Conservation (phyloP, 2,113 vertebrate genomes). For the Ornithorhynchus anatinus region DNA sequence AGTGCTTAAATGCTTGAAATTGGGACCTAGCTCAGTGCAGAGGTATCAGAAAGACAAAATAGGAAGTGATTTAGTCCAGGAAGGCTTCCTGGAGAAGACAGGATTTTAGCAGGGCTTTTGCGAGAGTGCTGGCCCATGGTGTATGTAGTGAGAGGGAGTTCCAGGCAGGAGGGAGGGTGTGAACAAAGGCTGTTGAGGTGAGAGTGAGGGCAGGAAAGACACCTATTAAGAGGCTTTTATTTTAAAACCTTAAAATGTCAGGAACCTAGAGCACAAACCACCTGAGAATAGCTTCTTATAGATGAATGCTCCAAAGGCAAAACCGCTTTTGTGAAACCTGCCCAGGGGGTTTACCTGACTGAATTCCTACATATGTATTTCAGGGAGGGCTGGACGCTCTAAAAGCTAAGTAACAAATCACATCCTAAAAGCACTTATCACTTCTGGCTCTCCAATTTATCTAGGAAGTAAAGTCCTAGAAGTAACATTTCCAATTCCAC, state of each 20-base stretch:
- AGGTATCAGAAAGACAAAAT: too few species aligned
- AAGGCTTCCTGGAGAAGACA: too few species aligned
- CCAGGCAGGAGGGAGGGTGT: too few species aligned
- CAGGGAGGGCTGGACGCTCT: background rate
- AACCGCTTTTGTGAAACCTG: background rate
- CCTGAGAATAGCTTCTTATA: background rate
- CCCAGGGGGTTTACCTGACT: background rate
- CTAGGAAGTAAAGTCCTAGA: background rate
- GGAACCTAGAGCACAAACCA: constrained; percentile 11
- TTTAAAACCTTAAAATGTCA: constrained; percentile 9
- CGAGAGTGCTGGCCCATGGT: too few species aligned
- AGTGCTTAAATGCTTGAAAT: too few species aligned
- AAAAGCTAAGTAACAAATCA: background rate
- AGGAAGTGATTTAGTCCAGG: too few species aligned
- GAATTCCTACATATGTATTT: background rate
- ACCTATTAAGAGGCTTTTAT: constrained; percentile 6
- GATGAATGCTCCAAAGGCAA: background rate
- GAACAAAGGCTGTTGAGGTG: too few species aligned
- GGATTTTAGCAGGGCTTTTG: too few species aligned
- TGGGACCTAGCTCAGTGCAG: too few species aligned
- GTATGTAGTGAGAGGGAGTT: too few species aligned
- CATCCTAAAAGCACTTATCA: background rate
- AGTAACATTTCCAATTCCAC: background rate
- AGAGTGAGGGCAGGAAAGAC: constrained; percentile 17
- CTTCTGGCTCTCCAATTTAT: background rate